Evolutionary conservation across 1,140 invertebrate genomes (phyloP).

Genomic region (Drosophila novamexicana): DNA sequence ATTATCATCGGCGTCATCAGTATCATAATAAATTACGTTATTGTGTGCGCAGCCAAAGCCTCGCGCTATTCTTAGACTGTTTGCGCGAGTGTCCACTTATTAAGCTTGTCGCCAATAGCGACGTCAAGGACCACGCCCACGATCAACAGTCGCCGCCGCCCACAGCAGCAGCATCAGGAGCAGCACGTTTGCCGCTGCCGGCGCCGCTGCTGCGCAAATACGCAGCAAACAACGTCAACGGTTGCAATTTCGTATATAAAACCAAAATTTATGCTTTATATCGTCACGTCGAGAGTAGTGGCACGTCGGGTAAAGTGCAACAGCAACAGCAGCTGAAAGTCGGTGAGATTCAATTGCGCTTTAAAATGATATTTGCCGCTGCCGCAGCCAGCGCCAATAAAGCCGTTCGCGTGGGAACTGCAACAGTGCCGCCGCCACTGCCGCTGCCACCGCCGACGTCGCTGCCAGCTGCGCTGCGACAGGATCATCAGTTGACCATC

Average conservation of each 20-base stretch:
- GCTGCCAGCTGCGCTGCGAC: conserved; percentile 49
- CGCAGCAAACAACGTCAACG: conserved; percentile 66
- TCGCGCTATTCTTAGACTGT: conserved; percentile 78
- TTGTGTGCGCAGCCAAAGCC: conserved; percentile 58
- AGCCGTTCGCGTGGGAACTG: conserved; percentile 36
- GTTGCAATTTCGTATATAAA: conserved; percentile 77
- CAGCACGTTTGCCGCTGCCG: conserved; percentile 54
- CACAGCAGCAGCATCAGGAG: conserved; percentile 13
- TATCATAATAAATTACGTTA: conserved; percentile 53
- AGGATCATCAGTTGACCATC: conserved; percentile 60
- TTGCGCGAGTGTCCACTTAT: conserved; percentile 60
- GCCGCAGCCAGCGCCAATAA: conserved; percentile 46
- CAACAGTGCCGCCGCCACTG: conserved; percentile 50
- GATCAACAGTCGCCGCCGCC: conserved; percentile 5
- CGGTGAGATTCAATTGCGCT: conserved; percentile 62
- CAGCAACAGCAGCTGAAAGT: conserved; percentile 81
- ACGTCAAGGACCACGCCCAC: conserved; percentile 32
- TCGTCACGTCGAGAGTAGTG: conserved; percentile 76
- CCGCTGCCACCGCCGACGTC: conserved; percentile 39
- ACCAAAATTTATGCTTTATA: conserved; percentile 83
- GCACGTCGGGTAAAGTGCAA: conserved; percentile 78
- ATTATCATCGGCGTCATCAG: conserved; percentile 20
- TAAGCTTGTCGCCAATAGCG: conserved; percentile 52
- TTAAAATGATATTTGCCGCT: conserved; percentile 72
- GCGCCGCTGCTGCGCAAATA: conserved; percentile 54